Evolutionary conservation across 2,797 vertebrate species (phyloP), one percentile per base, ranked within the genome.

Genomic region (Benthosema pterotum): DNA sequence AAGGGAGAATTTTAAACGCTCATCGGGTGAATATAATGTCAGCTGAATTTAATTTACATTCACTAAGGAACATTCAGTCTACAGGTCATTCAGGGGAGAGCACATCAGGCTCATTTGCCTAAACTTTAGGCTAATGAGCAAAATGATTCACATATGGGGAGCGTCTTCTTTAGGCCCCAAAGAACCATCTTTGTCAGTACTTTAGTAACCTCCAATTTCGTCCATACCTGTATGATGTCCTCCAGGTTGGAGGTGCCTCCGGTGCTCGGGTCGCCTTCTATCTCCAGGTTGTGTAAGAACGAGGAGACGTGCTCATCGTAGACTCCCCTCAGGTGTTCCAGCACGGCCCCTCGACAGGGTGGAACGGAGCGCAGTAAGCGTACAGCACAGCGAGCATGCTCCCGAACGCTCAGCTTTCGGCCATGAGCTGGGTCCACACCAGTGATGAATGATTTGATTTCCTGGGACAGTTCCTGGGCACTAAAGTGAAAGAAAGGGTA

Each of bases 391-490:
- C 95, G 94, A 9, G 96, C 96, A 7, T 97, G 96, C 19, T 97
- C 96, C 0, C 94, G 87, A 15, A 94, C 90, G 0, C 93, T 94
- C 19, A 98, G 94, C 18, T 97, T 96, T 54, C 95, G 93, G 13
- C 96, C 96, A 42, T 95, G 91, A 18, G 91, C 75, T 0, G 92
- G 89, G 71, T 98, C 95, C 0, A 94, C 59, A 0, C 96, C 96
- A 0, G 93, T 97, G 76, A 98, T 93, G 71, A 98, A 97, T n/a
- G 95, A 94, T 82, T 97, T 97, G 78, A 97, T 95, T 85, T 98
- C 95, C 83, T 94, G 94, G 17, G 93, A 93, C 65, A 97, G 91
- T 71, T 97, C 95, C 88, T 96, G 95, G 15, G 94, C 79, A 61
- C 96, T 98, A 57, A 5, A 75, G 9, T 22, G 57, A 28, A 48